Evolutionary conservation across 2,113 vertebrate genomes (phyloP).

Genomic region (Nestor notabilis): DNA sequence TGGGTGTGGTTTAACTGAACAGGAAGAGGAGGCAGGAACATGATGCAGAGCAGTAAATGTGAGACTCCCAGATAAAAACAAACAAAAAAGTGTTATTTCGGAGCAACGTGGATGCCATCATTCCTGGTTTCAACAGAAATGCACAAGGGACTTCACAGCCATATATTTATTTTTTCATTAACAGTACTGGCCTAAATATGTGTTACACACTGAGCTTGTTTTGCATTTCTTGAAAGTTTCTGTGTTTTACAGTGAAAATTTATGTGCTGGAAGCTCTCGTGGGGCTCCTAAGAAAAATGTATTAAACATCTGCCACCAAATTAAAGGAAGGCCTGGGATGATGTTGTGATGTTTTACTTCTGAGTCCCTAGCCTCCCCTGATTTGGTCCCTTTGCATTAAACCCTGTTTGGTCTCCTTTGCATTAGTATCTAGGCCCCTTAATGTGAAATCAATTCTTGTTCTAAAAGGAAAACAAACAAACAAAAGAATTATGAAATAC

Average conservation of each 20-base stretch:
- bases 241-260: background rate
- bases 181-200: background rate
- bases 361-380: background rate
- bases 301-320: background rate
- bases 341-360: background rate
- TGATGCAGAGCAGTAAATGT: background rate
- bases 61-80: background rate
- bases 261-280: background rate
- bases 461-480: background rate
- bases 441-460: background rate
- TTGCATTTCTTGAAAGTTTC: background rate
- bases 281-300: background rate
- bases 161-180: background rate
- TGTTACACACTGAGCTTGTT: background rate
- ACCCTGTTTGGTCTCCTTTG: background rate
- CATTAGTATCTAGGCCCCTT: background rate
- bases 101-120: rapidly evolving
- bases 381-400: background rate
- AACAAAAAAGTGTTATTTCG: background rate
- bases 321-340: background rate
- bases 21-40: background rate
- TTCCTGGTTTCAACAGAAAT: background rate
- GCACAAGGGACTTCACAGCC: background rate
- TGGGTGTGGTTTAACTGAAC: background rate
- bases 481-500: background rate